Percentiles rank a stretch among this genome's conserved stretches.
Evolutionary conservation across 2,113 vertebrate genomes (phyloP).

Genomic region (Oostethus manadensis): DNA sequence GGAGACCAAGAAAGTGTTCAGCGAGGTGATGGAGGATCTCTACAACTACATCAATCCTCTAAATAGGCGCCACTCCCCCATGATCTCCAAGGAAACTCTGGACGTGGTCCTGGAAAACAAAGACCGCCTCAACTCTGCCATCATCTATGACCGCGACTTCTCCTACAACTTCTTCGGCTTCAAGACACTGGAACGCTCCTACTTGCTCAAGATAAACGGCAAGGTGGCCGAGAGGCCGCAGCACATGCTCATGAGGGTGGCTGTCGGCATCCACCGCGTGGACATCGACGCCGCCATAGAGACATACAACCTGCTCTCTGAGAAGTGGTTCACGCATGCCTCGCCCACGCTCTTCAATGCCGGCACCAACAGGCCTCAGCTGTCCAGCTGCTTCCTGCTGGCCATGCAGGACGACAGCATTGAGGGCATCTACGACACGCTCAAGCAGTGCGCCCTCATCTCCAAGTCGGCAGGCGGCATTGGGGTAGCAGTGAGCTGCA

Average conservation of each 20-base stretch:
- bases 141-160: slow-evolving; percentile 95
- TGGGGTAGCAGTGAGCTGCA: slow-evolving; percentile 92
- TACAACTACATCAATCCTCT: slow-evolving; percentile 88
- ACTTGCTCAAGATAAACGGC: slow-evolving; percentile 90
- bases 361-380: slow-evolving; percentile 90
- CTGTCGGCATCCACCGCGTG: slow-evolving; percentile 85
- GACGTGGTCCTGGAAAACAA: slow-evolving; percentile 87
- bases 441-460: slow-evolving; percentile 96
- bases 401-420: slow-evolving; percentile 99
- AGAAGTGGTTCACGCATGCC: slow-evolving; percentile 96
- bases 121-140: slow-evolving; percentile 95
- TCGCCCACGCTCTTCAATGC: slow-evolving; percentile 97
- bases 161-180: slow-evolving; percentile 99
- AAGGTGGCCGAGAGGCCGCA: slow-evolving; percentile 96
- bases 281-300: slow-evolving; percentile 90
- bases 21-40: slow-evolving; percentile 96
- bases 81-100: slow-evolving; percentile 87
- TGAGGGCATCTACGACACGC: slow-evolving; percentile 94
- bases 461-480: slow-evolving; percentile 97
- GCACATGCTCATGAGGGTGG: slow-evolving; percentile 96
- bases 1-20: slow-evolving; percentile 97
- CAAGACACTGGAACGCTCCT: slow-evolving; percentile 95
- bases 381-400: slow-evolving; percentile 96
- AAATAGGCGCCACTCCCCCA: slow-evolving; percentile 85
- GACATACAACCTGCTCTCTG: slow-evolving; percentile 95